Evolutionary conservation across 2,888 invertebrate genomes (phyloP).

Genomic region (Thymelicus lineola): DNA sequence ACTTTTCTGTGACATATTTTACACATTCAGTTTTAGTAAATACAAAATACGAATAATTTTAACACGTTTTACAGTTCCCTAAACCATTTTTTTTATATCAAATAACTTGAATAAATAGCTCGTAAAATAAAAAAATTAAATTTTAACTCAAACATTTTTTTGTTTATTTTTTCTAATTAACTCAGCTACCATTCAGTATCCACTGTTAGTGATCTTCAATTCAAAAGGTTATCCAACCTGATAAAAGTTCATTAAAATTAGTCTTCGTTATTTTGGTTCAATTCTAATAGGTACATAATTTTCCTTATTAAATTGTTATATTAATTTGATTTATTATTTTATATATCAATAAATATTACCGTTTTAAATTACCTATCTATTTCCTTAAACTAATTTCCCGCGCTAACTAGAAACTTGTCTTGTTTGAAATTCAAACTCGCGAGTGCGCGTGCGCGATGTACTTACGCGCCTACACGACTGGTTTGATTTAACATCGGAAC

Average conservation of each 20-base stretch:
- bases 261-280: not conserved
- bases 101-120: not conserved
- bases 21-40: too few species aligned
- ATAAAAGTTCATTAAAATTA: not conserved
- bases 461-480: conserved; percentile 70
- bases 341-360: conserved; percentile 11
- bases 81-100: too few species aligned
- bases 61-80: too few species aligned
- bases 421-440: conserved; percentile 40
- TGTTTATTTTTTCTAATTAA: too few species aligned
- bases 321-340: not conserved
- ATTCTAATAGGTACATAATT: too few species aligned
- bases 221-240: not conserved
- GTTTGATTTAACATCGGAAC: conserved; percentile 44
- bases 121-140: not conserved
- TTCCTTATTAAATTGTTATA: too few species aligned
- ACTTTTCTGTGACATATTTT: too few species aligned
- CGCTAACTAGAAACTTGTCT: conserved; percentile 43
- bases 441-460: conserved; percentile 71
- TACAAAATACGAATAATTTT: too few species aligned
- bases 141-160: too few species aligned
- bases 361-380: conserved; percentile 10
- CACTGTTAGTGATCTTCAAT: not conserved
- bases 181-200: not conserved
- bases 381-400: conserved; percentile 47